Evolutionary conservation across 1,140 invertebrate species (phyloP).

Genomic region (Ceratina calcarata): DNA sequence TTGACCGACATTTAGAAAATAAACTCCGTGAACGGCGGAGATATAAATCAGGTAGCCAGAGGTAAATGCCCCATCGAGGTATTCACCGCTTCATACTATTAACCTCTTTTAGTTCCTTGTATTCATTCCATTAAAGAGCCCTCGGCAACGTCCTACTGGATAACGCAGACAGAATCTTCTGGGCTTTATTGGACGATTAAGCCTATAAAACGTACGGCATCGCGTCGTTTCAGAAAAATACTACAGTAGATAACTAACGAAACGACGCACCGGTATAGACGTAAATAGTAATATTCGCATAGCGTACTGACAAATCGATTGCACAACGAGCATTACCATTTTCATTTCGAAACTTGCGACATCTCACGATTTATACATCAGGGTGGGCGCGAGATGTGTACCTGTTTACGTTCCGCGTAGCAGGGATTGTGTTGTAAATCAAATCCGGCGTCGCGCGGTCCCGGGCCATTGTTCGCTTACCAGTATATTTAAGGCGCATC

Average conservation of each 20-base stretch:
- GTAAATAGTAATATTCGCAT: background rate
- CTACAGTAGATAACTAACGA: slow-evolving; percentile 1
- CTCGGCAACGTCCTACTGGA: background rate
- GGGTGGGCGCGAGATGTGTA: slow-evolving; percentile 13
- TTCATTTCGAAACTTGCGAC: slow-evolving; percentile 57
- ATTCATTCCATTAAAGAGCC: slow-evolving; percentile 23
- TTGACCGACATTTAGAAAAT: slow-evolving; percentile 44
- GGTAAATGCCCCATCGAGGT: slow-evolving; percentile 25
- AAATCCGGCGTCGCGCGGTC: slow-evolving; percentile 52
- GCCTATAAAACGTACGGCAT: slow-evolving; percentile 11
- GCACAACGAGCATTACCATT: slow-evolving; percentile 55
- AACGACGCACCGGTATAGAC: background rate
- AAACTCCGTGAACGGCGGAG: background rate
- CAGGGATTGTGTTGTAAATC: slow-evolving; percentile 54
- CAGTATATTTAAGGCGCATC: slow-evolving; percentile 31
- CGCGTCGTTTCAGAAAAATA: background rate
- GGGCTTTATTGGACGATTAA: slow-evolving; percentile 5
- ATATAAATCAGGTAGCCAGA: background rate
- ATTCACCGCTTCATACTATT: slow-evolving; percentile 34
- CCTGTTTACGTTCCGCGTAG: slow-evolving; percentile 55
- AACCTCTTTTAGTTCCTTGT: slow-evolving; percentile 30
- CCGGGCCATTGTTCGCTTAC: slow-evolving; percentile 49
- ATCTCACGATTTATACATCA: slow-evolving; percentile 58
- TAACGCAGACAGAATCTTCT: background rate
- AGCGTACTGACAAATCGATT: slow-evolving; percentile 14